Evolutionary conservation across 2,888 invertebrate genomes (phyloP), one percentile per base, ranked within the genome.

Genomic region (Serrognathus titanus): DNA sequence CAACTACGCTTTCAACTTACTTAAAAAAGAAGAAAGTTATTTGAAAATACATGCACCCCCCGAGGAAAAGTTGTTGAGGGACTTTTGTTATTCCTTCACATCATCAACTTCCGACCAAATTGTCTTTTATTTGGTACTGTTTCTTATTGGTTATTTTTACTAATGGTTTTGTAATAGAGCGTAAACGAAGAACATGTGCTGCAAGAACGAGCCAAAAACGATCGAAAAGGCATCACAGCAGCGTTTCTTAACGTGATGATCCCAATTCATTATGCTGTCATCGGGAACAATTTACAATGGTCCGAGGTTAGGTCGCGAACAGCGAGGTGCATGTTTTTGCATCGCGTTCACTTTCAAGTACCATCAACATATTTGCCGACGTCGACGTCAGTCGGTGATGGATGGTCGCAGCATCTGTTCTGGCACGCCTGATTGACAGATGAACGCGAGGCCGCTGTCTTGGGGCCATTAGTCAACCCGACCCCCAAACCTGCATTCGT

Each of bases 361-460:
- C 50, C 48, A 54, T 48, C 51, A 51, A 54, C 58, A 54, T 53
- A 51, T 51, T 55, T 55, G 46, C 53, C 53, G 53, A 54, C 46
- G 52, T 48, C 48, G 48, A 51, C 48, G 52, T 40, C 41, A 40
- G 48, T 47, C 52, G 57, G 48, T 58, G 58, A 58, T 58, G 52
- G 55, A 58, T 58, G 52, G 55, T 52, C 52, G 37, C 55, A 49
- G 67, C 68, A 69, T 69, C 69, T 70, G 69, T 69, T 68, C 63
- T 65, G 63, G 63, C 66, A 55, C 57, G 58, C 55, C 61, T 69
- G 69, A 69, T 68, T 69, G 69, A 69, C 69, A 69, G 66, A 54
- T 63, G 63, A 67, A 67, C 69, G 67, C 66, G 65, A 62, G 67
- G 63, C 65, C 67, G 69, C 69, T 69, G 69, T 69, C 67, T 66